Evolutionary conservation across 2,797 vertebrate species (phyloP).

Genomic region (Anolis apletophallus): DNA sequence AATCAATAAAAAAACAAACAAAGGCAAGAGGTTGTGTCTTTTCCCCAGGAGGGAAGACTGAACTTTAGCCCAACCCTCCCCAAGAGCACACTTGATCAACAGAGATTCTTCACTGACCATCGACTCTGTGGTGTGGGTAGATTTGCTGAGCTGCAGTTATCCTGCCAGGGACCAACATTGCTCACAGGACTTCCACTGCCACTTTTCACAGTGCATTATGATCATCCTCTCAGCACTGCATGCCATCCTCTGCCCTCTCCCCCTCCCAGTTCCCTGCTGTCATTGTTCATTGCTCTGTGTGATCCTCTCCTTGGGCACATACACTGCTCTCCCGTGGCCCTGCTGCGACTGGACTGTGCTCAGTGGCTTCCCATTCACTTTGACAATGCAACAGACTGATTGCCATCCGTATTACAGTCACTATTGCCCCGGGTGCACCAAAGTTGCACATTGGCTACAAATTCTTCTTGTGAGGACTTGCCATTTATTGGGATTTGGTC

Average conservation of each 20-base stretch:
- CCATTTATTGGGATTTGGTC: no score
- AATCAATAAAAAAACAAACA: not conserved
- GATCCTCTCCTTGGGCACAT: not conserved
- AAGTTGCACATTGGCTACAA: not conserved
- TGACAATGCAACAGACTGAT: not conserved
- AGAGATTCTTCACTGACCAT: not conserved
- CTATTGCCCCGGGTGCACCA: no score
- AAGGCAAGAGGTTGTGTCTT: not conserved
- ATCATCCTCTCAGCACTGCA: not conserved
- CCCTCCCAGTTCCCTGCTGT: not conserved
- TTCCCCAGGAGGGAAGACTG: not conserved
- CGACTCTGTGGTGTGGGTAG: not conserved
- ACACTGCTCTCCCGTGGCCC: not conserved
- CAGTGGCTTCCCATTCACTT: not conserved
- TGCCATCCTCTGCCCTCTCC: no score
- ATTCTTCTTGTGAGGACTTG: no score
- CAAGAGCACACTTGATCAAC: not conserved
- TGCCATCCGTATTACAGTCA: not conserved
- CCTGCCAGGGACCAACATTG: not conserved
- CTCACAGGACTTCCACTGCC: conserved; percentile 1
- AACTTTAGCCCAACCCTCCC: not conserved
- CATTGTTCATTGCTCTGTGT: not conserved
- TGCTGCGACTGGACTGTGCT: no score
- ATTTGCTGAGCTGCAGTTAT: not conserved
- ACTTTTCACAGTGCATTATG: not conserved